Evolutionary conservation across 92 coral and sea anemone genomes (phyloP).

Genomic region (Phenganax stokvisi): DNA sequence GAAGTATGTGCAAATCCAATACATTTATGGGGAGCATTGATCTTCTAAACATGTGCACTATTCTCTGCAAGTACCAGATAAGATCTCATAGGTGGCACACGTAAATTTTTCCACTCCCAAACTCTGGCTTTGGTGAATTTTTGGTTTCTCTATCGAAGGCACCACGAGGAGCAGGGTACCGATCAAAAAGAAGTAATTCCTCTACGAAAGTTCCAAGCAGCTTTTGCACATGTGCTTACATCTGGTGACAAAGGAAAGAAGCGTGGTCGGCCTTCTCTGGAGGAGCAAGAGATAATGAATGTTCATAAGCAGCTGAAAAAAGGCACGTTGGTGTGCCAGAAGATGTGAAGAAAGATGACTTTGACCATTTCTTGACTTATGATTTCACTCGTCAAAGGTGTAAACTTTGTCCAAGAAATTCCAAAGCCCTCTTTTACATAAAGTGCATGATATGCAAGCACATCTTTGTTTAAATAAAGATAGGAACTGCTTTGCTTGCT

Average conservation of each 20-base stretch:
- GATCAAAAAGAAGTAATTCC: too few relatives aligned
- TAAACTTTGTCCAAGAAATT: conserved; percentile 14
- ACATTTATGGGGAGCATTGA: too few relatives aligned
- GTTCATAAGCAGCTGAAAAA: neutral
- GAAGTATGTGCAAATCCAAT: too few relatives aligned
- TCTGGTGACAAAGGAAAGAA: conserved; percentile 20
- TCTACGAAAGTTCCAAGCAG: too few relatives aligned
- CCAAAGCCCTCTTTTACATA: neutral
- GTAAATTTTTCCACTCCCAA: conserved; percentile 7
- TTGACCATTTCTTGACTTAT: neutral
- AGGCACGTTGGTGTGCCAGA: neutral
- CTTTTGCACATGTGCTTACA: neutral
- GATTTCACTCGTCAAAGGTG: conserved; percentile 9
- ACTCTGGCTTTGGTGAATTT: conserved; percentile 7
- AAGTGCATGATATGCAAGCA: conserved; percentile 19
- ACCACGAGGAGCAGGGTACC: neutral
- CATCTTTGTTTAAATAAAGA: conserved; percentile 17
- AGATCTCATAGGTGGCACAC: conserved; percentile 3
- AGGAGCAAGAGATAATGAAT: conserved; percentile 12
- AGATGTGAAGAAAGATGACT: conserved; percentile 17
- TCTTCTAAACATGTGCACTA: too few relatives aligned
- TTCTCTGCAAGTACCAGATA: neutral
- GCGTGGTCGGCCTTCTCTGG: conserved; percentile 3
- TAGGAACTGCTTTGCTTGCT: conserved; percentile 14
- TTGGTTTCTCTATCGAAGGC: conserved; percentile 14